Percentiles rank a stretch among this genome's conserved stretches.
Evolutionary conservation across 1,140 invertebrate species (phyloP).

Genomic region (Trichonephila clavata): DNA sequence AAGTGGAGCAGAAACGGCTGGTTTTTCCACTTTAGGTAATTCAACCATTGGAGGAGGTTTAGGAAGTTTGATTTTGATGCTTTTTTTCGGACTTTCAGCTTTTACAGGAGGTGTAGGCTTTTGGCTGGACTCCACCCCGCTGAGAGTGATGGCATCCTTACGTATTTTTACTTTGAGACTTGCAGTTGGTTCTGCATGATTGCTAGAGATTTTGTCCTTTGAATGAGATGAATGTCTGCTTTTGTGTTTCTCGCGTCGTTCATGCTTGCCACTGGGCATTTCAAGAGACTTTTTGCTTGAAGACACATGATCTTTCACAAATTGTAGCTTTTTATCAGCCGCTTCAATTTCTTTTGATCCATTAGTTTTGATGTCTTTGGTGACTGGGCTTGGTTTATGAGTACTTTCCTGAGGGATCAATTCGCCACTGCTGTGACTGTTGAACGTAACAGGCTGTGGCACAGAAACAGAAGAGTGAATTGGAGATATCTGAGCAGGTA

Average conservation of each 20-base stretch:
- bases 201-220: constrained; percentile 43
- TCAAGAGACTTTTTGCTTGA: constrained; percentile 14
- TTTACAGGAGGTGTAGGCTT: neutral
- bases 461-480: neutral
- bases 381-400: constrained; percentile 12
- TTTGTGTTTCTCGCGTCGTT: constrained; percentile 52
- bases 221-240: constrained; percentile 28
- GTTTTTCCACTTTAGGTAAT: neutral
- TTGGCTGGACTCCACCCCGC: constrained; percentile 80
- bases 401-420: neutral
- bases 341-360: constrained; percentile 7
- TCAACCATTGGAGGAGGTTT: neutral
- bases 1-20: constrained; percentile 73
- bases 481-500: neutral
- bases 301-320: too few relatives aligned
- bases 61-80: constrained; percentile 78
- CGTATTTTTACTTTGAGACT: constrained; percentile 86
- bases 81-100: constrained; percentile 78
- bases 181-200: constrained; percentile 75
- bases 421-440: neutral
- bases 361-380: constrained; percentile 13
- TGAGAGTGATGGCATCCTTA: constrained; percentile 81
- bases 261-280: constrained; percentile 5
- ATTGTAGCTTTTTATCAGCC: neutral
- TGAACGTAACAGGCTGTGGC: neutral